A percentile compares a stretch with the other conserved stretches of the same genome.
Conservation (phyloP, 2,888 invertebrate species). For the Alsophila aescularia region DNA sequence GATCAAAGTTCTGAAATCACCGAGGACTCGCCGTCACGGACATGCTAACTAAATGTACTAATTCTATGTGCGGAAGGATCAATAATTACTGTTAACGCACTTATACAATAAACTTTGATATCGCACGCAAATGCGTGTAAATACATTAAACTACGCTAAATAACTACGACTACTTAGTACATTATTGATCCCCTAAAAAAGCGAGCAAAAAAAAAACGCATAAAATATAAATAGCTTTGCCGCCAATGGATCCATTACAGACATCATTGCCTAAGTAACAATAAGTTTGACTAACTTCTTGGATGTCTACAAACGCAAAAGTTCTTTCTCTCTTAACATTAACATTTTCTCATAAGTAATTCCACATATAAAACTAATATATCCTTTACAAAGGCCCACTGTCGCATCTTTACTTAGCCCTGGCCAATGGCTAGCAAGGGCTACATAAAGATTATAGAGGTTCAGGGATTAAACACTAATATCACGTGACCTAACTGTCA, state of each 20-base stretch:
- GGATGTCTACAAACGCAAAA: neutral
- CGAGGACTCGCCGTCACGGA: constrained; percentile 26
- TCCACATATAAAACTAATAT: constrained; percentile 1
- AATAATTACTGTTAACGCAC: constrained; percentile 22
- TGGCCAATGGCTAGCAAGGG: too few species aligned
- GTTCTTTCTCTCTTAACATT: neutral
- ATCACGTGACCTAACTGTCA: too few species aligned
- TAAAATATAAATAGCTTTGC: constrained; percentile 11
- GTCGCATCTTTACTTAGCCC: too few species aligned
- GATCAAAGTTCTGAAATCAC: constrained; percentile 24
- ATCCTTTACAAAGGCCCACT: neutral
- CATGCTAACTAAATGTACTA: constrained; percentile 35
- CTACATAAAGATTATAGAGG: too few species aligned
- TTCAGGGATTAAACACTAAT: too few species aligned
- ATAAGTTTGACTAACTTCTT: neutral
- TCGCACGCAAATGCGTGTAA: neutral
- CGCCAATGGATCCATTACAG: neutral
- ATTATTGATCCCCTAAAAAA: constrained; percentile 17
- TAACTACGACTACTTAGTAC: neutral
- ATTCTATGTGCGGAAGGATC: constrained; percentile 36
- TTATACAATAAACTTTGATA: too few species aligned
- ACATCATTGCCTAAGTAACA: constrained; percentile 5
- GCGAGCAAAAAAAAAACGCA: neutral
- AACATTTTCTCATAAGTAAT: too few species aligned
- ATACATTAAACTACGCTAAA: too few species aligned